Evolutionary conservation across 2,888 invertebrate species (phyloP), one percentile per base, ranked within the genome.

Genomic region (Dolichomitus sp.): DNA sequence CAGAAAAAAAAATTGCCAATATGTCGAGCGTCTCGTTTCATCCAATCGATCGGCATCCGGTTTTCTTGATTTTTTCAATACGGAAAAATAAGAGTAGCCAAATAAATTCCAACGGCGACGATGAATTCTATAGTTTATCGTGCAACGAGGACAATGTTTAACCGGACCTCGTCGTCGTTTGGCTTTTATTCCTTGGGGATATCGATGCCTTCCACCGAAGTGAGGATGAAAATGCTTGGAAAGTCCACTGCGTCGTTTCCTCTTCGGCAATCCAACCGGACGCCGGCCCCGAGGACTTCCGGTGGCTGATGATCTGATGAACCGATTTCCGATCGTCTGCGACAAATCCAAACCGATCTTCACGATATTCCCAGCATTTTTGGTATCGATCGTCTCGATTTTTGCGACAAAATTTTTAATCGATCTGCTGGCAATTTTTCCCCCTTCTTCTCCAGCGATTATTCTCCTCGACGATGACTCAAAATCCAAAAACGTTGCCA

Each of bases 171-270:
- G 11, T 19, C 59, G 19, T 11, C 61, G 48, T 12, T 73, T 61
- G 5, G 61, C 48, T 14, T 37, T 59, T 11, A 37, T 14, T 19
- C 50, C 59, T 6, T 30, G 73, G 33, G 33, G 40, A 40, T 50
- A 61, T n/a, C 61, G 61, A 50, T 72, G 59, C 7, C 23, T n/a
- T 4, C 54, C 42, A n/a, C 30, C 57, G 19, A 1, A 30, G 19
- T 72, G 30, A 3, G 59, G 19, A 37, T 37, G 72, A 59, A 30
- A 37, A 37, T 37, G 59, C 19, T 48, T 61, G 0, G 33, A 30
- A 17, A 72, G 30, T 14, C 72, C 61, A 59, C 17, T 30, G 3
- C 73, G 48, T 23, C 73, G 61, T 48, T 73, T 73, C n/a, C 73
- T 30, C 54, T 54, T 69, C 37, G 61, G 61, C 23, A 73, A 48